Base-by-base conservation (phyloP, 2,797 vertebrate species). In the Catharus ustulatus region DNA sequence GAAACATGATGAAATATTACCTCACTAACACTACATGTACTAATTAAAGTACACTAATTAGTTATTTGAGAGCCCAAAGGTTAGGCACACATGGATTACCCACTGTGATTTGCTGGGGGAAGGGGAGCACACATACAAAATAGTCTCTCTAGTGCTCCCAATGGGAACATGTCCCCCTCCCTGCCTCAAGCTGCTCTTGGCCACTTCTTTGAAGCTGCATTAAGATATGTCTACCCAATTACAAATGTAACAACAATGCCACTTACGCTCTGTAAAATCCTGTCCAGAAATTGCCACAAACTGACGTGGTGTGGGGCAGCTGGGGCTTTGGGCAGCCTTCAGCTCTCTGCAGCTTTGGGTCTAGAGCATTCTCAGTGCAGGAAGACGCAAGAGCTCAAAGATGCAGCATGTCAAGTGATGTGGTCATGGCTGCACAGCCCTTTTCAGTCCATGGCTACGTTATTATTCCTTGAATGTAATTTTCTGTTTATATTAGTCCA, bases 1-100 rank as follows among this genome's bases (percentile, higher is more conserved):
- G 94, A 93, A 96, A 81, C 87, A 58, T 94, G 92, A 74, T 97
- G 91, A 96, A 96, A 93, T 97, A 95, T 95, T 91, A 93, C 90
- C 87, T 97, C 82, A 89, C 73, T 94, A 97, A 89, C 87, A 58
- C 80, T 76, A 90, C 10, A 11, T 80, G 79, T 67, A 52, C 88
- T 94, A 61, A 91, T 77, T 87, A 77, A 77, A 83, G 59, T 49
- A 87, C 51, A 91, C 80, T 72, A 97, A 94, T 93, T 96, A 97
- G 88, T 95, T 96, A 76, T 72, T 84, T 62, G 67, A 72, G 63
- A 95, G 51, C 73, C n/a, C 38, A 93, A 83, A 96, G 87, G 69
- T 94, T 94, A 94, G 95, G 84, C 68, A 92, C 78, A 78, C 49
- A 84, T 77, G 66, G 73, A 79, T 94, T 94, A 76, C 67, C 42